Base-by-base conservation (phyloP, 2,113 vertebrate species). In the Dipodomys spectabilis region DNA sequence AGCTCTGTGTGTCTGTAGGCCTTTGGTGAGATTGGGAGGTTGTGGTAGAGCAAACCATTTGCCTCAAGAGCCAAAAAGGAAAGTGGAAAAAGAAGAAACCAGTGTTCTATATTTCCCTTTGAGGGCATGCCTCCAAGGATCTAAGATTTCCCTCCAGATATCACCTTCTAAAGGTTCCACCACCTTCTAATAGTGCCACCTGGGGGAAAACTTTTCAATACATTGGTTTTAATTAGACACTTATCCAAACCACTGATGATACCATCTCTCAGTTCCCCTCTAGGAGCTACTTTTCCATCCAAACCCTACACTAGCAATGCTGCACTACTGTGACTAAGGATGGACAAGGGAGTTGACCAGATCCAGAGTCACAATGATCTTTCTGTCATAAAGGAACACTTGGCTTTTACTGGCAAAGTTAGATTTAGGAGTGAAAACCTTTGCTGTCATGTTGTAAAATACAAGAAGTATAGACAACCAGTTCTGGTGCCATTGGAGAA, bases 401-500 rank as follows among this genome's bases (percentile, higher is more conserved):
- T 90, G 62, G 45, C 69, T 53, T 13, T 93, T 80, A n/a, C 35
- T 23, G 86, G 11, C 79, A 94, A 82, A 69, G 39, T 39, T 91
- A 77, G 20, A 3, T 69, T 13, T n/a, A 44, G 39, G 39, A n/a
- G 11, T 92, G 81, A 92, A 28, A 94, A 30, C 6, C 6, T 11
- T 35, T 22, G 71, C 25, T 68, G 16, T 7, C 18, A n/a, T 69
- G n/a, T 57, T 32, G 3, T 82, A 62, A 16, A 39, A 64, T 16
- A 45, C 12, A 30, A 88, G 65, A 87, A 32, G 28, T 53, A 6
- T 20, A 85, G 65, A 71, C 45, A 92, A 75, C 32, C 12, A 57
- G 11, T 86, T 35, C n/a, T 80, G 39, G 25, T 49, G 73, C 32
- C 12, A 32, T 32, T 45, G 9, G 11, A 35, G 72, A 44, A 86